These are phyloP conservation scores for Buteo buteo DNA, from an alignment of 2,113 vertebrate species.

Conservation along the genomic window DNA sequence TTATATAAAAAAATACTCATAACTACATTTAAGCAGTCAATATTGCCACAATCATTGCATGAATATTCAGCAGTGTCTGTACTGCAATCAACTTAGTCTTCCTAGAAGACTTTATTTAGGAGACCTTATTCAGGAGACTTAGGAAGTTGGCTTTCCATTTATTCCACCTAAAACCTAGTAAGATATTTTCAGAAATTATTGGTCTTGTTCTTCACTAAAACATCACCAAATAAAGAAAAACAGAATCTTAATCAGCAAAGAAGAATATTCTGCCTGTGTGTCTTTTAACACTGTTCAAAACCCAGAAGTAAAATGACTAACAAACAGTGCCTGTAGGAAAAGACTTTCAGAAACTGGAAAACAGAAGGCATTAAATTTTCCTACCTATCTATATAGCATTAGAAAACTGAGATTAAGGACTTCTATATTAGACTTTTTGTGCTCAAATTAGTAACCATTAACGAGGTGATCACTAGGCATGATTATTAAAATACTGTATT, in stretches of 20 bases:
- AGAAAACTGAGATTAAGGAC: not conserved
- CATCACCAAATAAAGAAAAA: not conserved
- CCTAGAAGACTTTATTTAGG: not conserved
- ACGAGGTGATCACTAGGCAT: not conserved
- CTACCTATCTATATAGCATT: not conserved
- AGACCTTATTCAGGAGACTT: not conserved
- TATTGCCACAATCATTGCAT: accelerated
- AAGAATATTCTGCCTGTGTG: not conserved
- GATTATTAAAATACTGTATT: not conserved
- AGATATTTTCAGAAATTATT: not conserved
- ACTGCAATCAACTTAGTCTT: not conserved
- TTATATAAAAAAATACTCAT: not conserved
- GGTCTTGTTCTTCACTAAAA: not conserved
- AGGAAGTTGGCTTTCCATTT: not conserved
- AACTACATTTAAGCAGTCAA: not conserved
- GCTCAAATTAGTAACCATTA: not conserved
- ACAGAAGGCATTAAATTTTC: not conserved
- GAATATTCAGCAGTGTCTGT: not conserved
- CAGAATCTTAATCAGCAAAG: not conserved
- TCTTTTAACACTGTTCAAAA: not conserved
- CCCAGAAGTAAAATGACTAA: not conserved
- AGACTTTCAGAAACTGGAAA: not conserved
- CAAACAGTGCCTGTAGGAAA: not conserved
- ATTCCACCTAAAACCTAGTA: not conserved
- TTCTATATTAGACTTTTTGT: not conserved